A percentile compares a stretch with the other conserved stretches of the same genome.
Conservation (phyloP, 2,888 invertebrate species). For the Ditula angustiorana region DNA sequence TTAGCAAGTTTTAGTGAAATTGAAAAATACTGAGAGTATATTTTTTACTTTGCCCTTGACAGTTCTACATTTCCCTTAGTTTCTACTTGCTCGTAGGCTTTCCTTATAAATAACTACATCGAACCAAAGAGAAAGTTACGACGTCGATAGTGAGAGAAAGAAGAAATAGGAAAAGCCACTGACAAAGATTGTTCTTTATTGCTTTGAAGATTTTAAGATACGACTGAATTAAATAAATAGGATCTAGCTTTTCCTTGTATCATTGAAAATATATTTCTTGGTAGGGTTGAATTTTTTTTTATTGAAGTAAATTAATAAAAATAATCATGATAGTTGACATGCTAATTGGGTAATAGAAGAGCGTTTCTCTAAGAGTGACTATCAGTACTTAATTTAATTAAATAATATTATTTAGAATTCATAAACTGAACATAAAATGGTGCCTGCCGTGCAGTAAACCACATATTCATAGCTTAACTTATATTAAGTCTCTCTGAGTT, state of each 20-base stretch:
- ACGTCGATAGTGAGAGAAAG: background rate
- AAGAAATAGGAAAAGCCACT: background rate
- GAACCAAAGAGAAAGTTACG: slow-evolving; percentile 16
- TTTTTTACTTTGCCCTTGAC: too few species aligned
- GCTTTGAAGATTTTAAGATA: background rate
- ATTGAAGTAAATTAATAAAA: too few species aligned
- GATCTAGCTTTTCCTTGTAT: background rate
- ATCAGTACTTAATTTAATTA: too few species aligned
- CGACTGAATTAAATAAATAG: background rate
- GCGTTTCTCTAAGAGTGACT: too few species aligned
- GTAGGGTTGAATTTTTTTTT: too few species aligned
- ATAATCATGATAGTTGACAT: too few species aligned
- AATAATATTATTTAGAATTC: too few species aligned
- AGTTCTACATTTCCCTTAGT: background rate
- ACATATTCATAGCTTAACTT: slow-evolving; percentile 6
- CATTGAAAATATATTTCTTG: background rate
- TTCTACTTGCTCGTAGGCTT: background rate
- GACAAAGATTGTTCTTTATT: background rate
- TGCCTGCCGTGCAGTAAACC: background rate
- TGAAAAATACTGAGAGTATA: too few species aligned
- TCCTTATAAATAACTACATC: background rate
- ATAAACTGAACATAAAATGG: too few species aligned
- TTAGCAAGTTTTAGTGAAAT: too few species aligned
- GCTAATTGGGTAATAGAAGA: too few species aligned
- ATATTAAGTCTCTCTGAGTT: background rate